Conservation (phyloP, 2,113 vertebrate species). For the Salvelinus alpinus region DNA sequence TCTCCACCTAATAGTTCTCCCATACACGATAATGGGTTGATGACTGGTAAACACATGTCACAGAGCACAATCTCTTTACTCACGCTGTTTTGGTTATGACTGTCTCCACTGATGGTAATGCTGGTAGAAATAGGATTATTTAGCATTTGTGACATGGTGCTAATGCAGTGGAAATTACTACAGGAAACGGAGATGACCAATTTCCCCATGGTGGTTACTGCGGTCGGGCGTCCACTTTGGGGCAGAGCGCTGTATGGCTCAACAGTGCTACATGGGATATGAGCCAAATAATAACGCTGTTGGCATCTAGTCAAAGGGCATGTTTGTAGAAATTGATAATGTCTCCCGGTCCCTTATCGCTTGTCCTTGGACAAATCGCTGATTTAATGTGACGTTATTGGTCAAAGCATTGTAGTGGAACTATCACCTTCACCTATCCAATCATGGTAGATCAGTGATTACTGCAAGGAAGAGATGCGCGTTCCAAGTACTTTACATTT, state of each 20-base stretch:
- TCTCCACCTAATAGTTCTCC: background rate
- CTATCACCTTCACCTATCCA: too few species aligned
- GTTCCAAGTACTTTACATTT: too few species aligned
- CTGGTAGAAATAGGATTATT: conserved; percentile 11
- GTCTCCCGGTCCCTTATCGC: too few species aligned
- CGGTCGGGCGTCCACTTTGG: background rate
- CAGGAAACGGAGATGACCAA: conserved; percentile 13
- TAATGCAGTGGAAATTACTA: conserved; percentile 25
- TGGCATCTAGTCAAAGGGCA: too few species aligned
- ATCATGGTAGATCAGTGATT: too few species aligned
- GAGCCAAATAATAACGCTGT: too few species aligned
- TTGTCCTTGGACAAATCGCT: too few species aligned
- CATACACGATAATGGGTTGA: background rate
- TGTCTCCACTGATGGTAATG: background rate
- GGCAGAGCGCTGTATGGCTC: background rate
- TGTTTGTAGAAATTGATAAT: too few species aligned
- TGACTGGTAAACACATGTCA: background rate
- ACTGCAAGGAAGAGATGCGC: too few species aligned
- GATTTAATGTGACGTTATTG: too few species aligned
- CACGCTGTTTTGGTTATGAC: background rate
- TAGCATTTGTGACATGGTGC: conserved; percentile 5
- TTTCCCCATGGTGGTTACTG: background rate
- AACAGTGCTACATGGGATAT: too few species aligned
- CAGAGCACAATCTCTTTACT: background rate
- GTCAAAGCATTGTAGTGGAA: too few species aligned